Evolutionary conservation across 2,888 invertebrate genomes (phyloP).

Genomic region (Megaustenia siamemsis): DNA sequence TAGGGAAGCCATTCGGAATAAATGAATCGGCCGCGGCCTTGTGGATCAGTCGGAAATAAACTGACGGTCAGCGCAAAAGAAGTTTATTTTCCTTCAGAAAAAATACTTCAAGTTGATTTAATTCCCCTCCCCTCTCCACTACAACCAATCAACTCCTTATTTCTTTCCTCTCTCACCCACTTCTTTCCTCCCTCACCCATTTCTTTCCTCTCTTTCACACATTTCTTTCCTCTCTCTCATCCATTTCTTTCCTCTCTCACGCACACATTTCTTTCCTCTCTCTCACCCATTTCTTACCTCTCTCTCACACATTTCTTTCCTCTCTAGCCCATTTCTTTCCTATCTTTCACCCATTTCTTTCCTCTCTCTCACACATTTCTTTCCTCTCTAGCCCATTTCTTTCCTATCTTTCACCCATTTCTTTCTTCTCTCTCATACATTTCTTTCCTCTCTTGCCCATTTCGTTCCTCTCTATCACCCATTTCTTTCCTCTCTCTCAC

Average conservation of each 20-base stretch:
- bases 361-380: neutral
- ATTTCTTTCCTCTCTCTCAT: neutral
- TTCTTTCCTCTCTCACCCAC: slow-evolving; percentile 12
- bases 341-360: neutral
- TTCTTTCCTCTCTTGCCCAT: neutral
- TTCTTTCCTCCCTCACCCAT: neutral
- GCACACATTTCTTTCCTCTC: neutral
- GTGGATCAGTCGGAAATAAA: neutral
- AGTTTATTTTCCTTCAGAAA: neutral
- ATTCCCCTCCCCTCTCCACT: neutral
- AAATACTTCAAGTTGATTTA: neutral
- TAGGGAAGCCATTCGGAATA: neutral
- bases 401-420: neutral
- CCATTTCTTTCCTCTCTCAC: neutral
- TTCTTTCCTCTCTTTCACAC: slow-evolving; percentile 5
- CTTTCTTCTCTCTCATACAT: slow-evolving; percentile 4
- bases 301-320: neutral
- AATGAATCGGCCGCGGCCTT: neutral
- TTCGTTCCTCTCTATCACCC: neutral
- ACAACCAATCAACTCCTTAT: too few relatives aligned
- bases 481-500: neutral
- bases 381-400: neutral
- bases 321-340: neutral
- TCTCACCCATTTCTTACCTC: neutral
- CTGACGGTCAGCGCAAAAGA: neutral